These are phyloP conservation scores for Enteromius treurensis DNA, from an alignment of 2,797 vertebrate species.

Conservation along the genomic window DNA sequence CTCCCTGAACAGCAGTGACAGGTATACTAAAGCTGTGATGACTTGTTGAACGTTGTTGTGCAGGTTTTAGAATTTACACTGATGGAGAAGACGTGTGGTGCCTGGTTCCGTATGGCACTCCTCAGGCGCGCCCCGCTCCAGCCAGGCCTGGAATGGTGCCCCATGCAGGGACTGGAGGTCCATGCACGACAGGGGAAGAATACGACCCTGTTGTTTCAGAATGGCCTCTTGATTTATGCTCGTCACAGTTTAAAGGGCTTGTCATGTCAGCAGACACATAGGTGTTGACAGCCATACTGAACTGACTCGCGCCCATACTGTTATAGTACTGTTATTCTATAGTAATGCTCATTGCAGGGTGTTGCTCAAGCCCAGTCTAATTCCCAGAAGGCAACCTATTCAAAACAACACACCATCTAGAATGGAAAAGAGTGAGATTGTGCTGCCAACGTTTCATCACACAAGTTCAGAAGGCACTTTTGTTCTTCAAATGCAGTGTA, in stretches of 20 bases:
- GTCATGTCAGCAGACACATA: conserved; percentile 78
- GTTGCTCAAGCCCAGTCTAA: conserved; percentile 36
- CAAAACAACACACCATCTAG: conserved; percentile 34
- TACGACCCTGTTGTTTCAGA: conserved; percentile 81
- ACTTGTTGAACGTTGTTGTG: conserved; percentile 40
- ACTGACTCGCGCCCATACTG: conserved; percentile 75
- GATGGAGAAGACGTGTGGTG: conserved; percentile 52
- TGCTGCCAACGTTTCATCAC: conserved; percentile 14
- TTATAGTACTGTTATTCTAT: conserved; percentile 61
- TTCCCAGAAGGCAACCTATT: conserved; percentile 40
- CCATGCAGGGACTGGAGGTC: conserved; percentile 73
- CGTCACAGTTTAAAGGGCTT: conserved; percentile 76
- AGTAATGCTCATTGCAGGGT: conserved; percentile 33
- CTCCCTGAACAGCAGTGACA: conserved; percentile 40
- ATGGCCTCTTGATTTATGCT: conserved; percentile 80
- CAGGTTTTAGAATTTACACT: conserved; percentile 57
- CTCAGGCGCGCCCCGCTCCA: conserved; percentile 51
- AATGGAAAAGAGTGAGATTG: background rate
- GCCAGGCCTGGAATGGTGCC: conserved; percentile 65
- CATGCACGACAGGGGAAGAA: conserved; percentile 75
- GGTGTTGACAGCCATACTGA: conserved; percentile 81
- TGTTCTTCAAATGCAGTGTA: background rate
- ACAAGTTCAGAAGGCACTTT: conserved; percentile 1
- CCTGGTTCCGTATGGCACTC: conserved; percentile 60
- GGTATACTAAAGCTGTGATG: conserved; percentile 36